These are phyloP conservation scores for Cephus runcator DNA, from an alignment of 2,888 invertebrate species.

Conservation along the genomic window DNA sequence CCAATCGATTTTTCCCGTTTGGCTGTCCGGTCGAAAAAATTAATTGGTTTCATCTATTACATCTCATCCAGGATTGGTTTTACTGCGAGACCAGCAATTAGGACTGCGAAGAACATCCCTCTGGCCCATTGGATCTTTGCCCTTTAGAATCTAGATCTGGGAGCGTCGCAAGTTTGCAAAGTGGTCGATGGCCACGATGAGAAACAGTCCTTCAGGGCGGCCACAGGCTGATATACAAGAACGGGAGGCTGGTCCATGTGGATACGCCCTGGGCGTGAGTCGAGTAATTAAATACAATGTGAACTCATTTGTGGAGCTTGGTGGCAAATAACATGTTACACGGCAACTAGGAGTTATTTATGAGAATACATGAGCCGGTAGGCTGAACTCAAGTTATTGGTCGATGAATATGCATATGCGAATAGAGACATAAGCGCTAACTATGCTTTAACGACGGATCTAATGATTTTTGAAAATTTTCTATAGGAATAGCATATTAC, in stretches of 20 bases:
- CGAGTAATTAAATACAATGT: constrained; percentile 63
- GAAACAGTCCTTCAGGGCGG: constrained; percentile 32
- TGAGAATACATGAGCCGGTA: constrained; percentile 35
- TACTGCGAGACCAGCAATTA: constrained; percentile 56
- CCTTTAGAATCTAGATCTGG: neutral
- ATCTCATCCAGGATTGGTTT: constrained; percentile 53
- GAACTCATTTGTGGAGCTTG: constrained; percentile 61
- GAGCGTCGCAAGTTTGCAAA: constrained; percentile 2
- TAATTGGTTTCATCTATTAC: constrained; percentile 61
- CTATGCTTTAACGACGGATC: neutral
- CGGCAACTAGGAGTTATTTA: constrained; percentile 58
- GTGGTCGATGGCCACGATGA: constrained; percentile 20
- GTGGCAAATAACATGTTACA: constrained; percentile 62
- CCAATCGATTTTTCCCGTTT: neutral
- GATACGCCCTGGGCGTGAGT: constrained; percentile 62
- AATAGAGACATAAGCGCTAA: neutral
- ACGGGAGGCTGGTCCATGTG: constrained; percentile 32
- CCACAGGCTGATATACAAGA: constrained; percentile 15
- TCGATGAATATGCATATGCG: neutral
- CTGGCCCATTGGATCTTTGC: constrained; percentile 29
- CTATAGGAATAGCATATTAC: neutral
- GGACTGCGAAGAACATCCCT: constrained; percentile 21
- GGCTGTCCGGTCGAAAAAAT: constrained; percentile 34
- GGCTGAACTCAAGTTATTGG: neutral
- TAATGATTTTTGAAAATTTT: neutral